Percentiles rank a stretch among this genome's conserved stretches.
These are phyloP conservation scores for Yasuhikotakia modesta DNA, from an alignment of 2,797 vertebrate species.

Conservation along the genomic window DNA sequence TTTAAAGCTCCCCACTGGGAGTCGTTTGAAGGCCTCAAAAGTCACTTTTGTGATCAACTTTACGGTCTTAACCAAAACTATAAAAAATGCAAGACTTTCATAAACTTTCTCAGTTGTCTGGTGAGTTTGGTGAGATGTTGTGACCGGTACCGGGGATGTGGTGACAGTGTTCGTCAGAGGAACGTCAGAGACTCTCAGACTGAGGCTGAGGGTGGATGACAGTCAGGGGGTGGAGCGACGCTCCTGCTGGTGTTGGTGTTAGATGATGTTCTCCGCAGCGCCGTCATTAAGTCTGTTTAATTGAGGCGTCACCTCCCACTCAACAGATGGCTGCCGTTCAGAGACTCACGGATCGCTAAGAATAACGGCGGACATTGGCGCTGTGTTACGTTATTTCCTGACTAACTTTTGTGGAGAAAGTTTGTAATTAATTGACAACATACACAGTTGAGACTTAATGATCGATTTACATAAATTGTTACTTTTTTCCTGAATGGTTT, in stretches of 20 bases:
- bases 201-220: neutral
- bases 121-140: neutral
- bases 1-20: neutral
- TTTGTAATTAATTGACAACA: constrained; percentile 1
- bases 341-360: constrained; percentile 32
- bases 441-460: neutral
- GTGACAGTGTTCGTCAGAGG: constrained; percentile 20
- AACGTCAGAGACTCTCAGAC: neutral
- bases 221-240: neutral
- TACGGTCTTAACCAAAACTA: neutral
- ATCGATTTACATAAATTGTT: neutral
- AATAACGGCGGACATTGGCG: constrained; percentile 29
- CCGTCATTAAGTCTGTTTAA: constrained; percentile 23
- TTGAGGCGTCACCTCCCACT: constrained; percentile 25
- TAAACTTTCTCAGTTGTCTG: neutral
- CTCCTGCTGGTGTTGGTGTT: neutral
- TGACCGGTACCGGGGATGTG: constrained; percentile 3
- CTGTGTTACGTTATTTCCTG: constrained; percentile 5
- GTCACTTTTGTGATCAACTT: neutral
- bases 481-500: no score
- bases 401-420: constrained; percentile 22
- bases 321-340: constrained; percentile 55
- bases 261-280: constrained; percentile 23
- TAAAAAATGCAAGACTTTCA: constrained; percentile 1
- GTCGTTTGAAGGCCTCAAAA: neutral